Base-by-base conservation (phyloP, 2,797 vertebrate genomes). In the Melanotaenia nigrans region DNA sequence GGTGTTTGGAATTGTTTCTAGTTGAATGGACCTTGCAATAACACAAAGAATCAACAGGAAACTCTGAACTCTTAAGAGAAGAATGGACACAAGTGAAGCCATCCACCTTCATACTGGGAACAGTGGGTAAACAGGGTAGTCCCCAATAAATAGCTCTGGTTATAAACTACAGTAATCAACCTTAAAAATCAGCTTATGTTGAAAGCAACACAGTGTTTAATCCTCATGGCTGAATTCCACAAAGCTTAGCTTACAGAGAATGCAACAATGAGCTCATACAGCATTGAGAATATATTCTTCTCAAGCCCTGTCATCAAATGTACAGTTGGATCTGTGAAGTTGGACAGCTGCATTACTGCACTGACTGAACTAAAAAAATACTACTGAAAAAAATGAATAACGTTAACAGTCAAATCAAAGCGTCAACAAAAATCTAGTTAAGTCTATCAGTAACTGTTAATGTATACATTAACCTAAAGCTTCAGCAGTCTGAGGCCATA, bases 211-310 rank as follows among this genome's bases (percentile, higher is more conserved):
- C 72, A 65, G 77, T 28, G 66, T 87, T 85, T 87, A 93, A 92
- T 84, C 87, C 82, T 77, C 1, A 16, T 54, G 61, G 62, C 61
- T 77, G 42, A 78, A 89, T 84, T 85, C 82, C 86, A 74, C 25
- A 30, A 92, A 93, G 90, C 87, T 92, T 91, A 90, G 57, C 45
- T 33, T 56, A 2, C 33, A 70, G 49, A 85, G 70, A 90, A 91
- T 78, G 78, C 75, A 49, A 77, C 80, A 77, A 70, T 84, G 83
- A 53, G 18, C 70, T 61, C 35, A 59, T 24, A 54, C 36, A 42
- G 75, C 57, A 61, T 42, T 71, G 65, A 76, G 71, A 77, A 85
- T 76, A 67, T 76, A 67, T 79, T 81, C 49, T 67, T 68, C 49
- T 49, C 60, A 73, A 77, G 33, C 53, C 22, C 22, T 61, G 45